Evolutionary conservation across 53 echinoderm and acorn worm genomes (phyloP).

Genomic region (Mesocentrotus franciscanus): DNA sequence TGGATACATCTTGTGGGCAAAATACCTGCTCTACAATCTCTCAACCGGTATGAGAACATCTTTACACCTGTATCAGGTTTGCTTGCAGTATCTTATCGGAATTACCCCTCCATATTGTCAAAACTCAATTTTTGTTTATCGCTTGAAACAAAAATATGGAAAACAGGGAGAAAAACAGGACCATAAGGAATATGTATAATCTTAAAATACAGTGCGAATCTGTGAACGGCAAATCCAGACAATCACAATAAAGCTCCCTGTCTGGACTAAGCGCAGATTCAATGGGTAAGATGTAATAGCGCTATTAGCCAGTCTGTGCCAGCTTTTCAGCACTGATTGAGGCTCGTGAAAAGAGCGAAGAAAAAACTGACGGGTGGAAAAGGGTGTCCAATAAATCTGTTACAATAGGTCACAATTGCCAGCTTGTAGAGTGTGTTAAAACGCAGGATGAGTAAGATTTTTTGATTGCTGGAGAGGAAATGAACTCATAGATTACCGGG

Average conservation of each 20-base stretch:
- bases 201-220: constrained; percentile 38
- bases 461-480: constrained; percentile 63
- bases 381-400: constrained; percentile 55
- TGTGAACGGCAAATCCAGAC: constrained; percentile 51
- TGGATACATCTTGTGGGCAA: constrained; percentile 57
- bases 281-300: background rate
- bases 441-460: constrained; percentile 59
- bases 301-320: constrained; percentile 57
- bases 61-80: constrained; percentile 61
- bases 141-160: constrained; percentile 45
- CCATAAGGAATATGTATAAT: background rate
- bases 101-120: constrained; percentile 46
- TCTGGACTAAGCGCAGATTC: background rate
- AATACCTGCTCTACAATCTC: background rate
- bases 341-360: background rate
- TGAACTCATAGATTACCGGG: constrained; percentile 59
- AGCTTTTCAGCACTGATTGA: constrained; percentile 56
- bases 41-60: background rate
- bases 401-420: constrained; percentile 61
- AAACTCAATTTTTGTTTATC: constrained; percentile 43
- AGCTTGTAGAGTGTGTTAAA: constrained; percentile 53
- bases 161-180: constrained; percentile 26
- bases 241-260: constrained; percentile 34
- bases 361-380: constrained; percentile 16
- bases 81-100: constrained; percentile 62